Conservation (phyloP, 2,797 vertebrate genomes). For the Diplodus sargus region DNA sequence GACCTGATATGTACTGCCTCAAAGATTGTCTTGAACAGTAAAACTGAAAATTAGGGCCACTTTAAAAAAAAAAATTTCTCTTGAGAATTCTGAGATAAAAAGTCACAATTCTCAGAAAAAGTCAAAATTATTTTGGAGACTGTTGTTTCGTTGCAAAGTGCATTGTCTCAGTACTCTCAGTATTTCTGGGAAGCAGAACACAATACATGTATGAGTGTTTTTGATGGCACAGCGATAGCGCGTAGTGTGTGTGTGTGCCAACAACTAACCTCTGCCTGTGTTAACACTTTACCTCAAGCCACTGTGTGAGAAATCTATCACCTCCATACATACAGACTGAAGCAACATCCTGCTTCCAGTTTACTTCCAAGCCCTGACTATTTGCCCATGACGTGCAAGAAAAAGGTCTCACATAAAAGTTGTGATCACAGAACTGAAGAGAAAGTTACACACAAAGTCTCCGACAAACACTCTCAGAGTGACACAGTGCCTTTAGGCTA, state of each 20-base stretch:
- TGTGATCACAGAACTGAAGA: conserved; percentile 44
- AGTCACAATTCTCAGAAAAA: no score
- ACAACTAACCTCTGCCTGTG: not conserved
- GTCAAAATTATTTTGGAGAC: not conserved
- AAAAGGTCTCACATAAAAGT: conserved; percentile 49
- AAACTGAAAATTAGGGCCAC: not conserved
- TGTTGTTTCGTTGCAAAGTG: no score
- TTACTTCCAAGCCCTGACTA: conserved; percentile 56
- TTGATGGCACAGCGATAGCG: not conserved
- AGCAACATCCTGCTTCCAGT: conserved; percentile 75
- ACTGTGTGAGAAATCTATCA: conserved; percentile 48
- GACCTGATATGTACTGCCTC: not conserved
- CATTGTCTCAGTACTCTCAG: not conserved
- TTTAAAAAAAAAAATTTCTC: no score
- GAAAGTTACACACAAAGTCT: not conserved
- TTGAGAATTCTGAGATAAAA: no score
- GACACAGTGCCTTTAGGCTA: conserved; percentile 42
- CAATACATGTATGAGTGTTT: not conserved
- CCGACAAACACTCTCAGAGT: conserved; percentile 53
- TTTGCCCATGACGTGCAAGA: conserved; percentile 63
- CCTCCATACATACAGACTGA: not conserved
- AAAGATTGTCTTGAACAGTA: not conserved
- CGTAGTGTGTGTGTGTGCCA: not conserved
- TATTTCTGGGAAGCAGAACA: not conserved
- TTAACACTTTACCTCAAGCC: conserved; percentile 46